These are phyloP conservation scores for Siphlonurus alternatus DNA, from an alignment of 2,888 invertebrate genomes.

Conservation along the genomic window DNA sequence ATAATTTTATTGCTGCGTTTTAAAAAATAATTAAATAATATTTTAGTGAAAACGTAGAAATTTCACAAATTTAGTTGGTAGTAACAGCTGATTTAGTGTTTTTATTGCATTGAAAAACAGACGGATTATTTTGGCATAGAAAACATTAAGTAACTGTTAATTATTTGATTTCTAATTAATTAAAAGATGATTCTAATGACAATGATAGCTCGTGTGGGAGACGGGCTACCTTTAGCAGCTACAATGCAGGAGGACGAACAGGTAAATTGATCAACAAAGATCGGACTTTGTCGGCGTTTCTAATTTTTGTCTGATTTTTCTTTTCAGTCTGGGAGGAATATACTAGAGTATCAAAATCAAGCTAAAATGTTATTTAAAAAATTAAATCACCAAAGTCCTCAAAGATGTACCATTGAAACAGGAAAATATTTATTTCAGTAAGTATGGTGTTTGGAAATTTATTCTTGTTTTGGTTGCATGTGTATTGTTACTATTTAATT, in stretches of 20 bases:
- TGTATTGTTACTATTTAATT: no score
- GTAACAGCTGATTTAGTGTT: not conserved
- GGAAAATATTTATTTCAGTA: conserved; percentile 97
- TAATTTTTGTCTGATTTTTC: no score
- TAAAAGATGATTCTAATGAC: conserved; percentile 84
- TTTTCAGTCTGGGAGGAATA: conserved; percentile 71
- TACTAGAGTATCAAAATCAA: conserved; percentile 97
- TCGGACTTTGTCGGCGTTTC: conserved; percentile 6
- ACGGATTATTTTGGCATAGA: not conserved
- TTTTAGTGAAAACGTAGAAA: no score
- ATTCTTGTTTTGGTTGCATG: no score
- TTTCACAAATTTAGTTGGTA: no score
- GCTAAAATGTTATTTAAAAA: conserved; percentile 97
- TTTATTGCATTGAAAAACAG: not conserved
- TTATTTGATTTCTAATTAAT: not conserved
- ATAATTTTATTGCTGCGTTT: no score
- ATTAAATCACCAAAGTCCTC: conserved; percentile 76
- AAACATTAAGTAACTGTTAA: not conserved
- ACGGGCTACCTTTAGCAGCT: conserved; percentile 88
- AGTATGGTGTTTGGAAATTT: no score
- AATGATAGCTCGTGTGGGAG: conserved; percentile 90
- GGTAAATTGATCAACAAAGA: conserved; percentile 34
- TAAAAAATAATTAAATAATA: no score
- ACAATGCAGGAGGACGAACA: conserved; percentile 98
- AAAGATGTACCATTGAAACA: conserved; percentile 89